Evolutionary conservation across 2,797 vertebrate genomes (phyloP).

Genomic region (Pelochelys cantorii): DNA sequence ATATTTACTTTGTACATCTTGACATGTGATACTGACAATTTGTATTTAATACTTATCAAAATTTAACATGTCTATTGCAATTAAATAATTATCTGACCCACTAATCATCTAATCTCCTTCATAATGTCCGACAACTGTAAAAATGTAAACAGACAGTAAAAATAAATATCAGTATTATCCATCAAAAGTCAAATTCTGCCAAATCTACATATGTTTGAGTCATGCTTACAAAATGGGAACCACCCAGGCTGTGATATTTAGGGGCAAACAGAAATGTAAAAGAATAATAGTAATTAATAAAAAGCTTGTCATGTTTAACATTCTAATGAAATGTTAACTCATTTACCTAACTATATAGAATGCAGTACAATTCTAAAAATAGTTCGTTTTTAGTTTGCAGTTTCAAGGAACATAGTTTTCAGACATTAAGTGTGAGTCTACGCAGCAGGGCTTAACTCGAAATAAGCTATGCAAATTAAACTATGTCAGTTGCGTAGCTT

Average conservation of each 20-base stretch:
- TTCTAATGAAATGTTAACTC: not conserved
- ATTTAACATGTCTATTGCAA: not conserved
- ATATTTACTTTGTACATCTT: not conserved
- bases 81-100: not conserved
- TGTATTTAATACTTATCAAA: not conserved
- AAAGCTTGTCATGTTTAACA: not conserved
- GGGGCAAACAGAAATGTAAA: not conserved
- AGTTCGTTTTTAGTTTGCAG: not conserved
- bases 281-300: not conserved
- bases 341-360: not conserved
- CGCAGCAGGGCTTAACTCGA: too few species aligned
- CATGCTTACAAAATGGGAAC: not conserved
- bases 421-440: fast-evolving
- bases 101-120: not conserved
- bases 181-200: not conserved
- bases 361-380: not conserved
- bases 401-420: not conserved
- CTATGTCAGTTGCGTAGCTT: too few species aligned
- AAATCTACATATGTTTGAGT: not conserved
- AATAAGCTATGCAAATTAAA: too few species aligned
- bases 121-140: not conserved
- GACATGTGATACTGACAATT: not conserved
- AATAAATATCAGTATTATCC: not conserved
- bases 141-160: not conserved
- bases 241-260: not conserved